Base-by-base conservation (phyloP, 1,140 invertebrate species). In the Parapsyche elsis region DNA sequence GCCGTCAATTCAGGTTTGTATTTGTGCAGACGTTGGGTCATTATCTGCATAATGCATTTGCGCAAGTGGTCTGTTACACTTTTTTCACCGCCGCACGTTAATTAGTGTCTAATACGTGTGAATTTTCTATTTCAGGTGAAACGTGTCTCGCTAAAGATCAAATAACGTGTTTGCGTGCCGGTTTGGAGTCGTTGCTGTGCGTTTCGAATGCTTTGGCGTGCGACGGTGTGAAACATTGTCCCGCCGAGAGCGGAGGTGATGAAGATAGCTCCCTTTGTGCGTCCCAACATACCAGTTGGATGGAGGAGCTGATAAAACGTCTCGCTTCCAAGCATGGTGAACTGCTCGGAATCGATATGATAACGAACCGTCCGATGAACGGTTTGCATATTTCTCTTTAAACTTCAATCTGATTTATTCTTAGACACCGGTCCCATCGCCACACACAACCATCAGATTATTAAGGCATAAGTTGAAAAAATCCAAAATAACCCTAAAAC, bases 171-270 rank as follows among this genome's bases (percentile, higher is more conserved):
- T 64, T 78, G 64, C 46, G 75, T 1, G 73, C 70, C 0, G 82
- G 87, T 0, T 84, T 85, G 79, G 87, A 89, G 46, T 88, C 89
- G 9, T 84, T 89, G 23, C 81, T 90, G 46, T 91, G 90, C 82
- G 87, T 91, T 59, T 88, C 90, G 4, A 85, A 88, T 71, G 86
- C 89, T 75, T 84, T 91, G 71, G 85, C 88, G 9, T 91, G 90
- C 79, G 90, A 91, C 80, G 89, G 90, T 30, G 86, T 90, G n/a
- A 84, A 85, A 2, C 89, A 90, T 83, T 91, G 90, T 83, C 90
- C 90, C 0, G 85, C 88, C 4, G 87, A 87, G 81, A 88, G 86
- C 75, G 26, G 86, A 85, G 74, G 87, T 81, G 90, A 91, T 78
- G 90, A 91, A 86, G 87, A 88, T 83, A 85, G 85, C 19, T 84